Conservation (phyloP, 2,113 vertebrate species). For the Onychostruthus taczanowskii region DNA sequence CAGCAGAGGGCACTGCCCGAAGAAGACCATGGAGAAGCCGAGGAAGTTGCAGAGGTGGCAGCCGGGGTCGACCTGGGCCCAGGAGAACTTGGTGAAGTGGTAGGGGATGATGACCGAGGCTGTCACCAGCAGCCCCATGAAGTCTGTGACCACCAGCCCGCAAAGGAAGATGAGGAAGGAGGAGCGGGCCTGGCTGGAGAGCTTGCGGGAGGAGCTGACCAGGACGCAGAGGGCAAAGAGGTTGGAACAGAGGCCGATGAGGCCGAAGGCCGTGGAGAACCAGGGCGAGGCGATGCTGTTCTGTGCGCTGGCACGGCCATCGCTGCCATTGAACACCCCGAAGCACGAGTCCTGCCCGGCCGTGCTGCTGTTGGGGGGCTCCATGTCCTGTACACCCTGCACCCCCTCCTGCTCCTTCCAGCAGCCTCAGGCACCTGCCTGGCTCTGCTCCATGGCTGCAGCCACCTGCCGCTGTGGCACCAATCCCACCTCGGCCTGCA, state of each 20-base stretch:
- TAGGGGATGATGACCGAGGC: constrained; percentile 85
- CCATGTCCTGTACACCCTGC: not conserved
- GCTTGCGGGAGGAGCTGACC: constrained; percentile 75
- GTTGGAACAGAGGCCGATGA: constrained; percentile 88
- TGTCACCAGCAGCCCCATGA: constrained; percentile 89
- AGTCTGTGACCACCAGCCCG: constrained; percentile 90
- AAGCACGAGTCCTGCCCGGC: constrained; percentile 16
- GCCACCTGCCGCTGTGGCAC: rapidly evolving
- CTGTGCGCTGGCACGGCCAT: not conserved
- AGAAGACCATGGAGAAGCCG: constrained; percentile 95
- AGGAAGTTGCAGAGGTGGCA: constrained; percentile 93
- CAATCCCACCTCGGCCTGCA: not conserved
- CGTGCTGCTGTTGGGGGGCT: not conserved
- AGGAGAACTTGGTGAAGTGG: constrained; percentile 77
- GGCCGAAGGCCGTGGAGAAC: constrained; percentile 79
- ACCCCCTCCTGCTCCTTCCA: not conserved
- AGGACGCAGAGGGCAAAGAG: constrained; percentile 87
- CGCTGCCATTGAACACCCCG: not conserved
- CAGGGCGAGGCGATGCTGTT: constrained; percentile 72
- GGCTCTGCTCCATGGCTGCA: not conserved
- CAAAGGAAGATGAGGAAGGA: constrained; percentile 91
- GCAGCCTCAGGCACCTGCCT: not conserved
- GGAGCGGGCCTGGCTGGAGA: constrained; percentile 75
- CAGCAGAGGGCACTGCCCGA: constrained; percentile 87
- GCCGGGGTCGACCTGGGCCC: constrained; percentile 77